These are phyloP conservation scores for Callocephalon fimbriatum DNA, from an alignment of 2,113 vertebrate species.

Conservation along the genomic window DNA sequence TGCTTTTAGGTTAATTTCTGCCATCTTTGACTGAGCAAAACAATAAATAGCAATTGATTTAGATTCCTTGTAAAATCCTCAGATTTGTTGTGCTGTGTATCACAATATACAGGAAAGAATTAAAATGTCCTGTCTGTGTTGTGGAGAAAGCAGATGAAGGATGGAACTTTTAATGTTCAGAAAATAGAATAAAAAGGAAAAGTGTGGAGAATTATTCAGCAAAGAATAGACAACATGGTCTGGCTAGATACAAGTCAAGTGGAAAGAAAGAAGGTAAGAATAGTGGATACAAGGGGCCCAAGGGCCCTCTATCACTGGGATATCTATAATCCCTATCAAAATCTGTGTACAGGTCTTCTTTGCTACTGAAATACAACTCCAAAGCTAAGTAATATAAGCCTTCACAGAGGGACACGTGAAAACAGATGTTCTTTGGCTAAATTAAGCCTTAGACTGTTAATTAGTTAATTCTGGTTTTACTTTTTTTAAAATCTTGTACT, in stretches of 20 bases:
- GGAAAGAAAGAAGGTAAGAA: neutral
- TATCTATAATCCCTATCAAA: neutral
- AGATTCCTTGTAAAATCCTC: neutral
- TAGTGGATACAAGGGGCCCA: neutral
- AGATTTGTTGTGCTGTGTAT: neutral
- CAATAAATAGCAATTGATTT: neutral
- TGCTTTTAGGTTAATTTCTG: neutral
- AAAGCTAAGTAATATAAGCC: neutral
- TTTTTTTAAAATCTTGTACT: neutral
- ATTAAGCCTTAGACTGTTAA: neutral
- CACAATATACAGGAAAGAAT: neutral
- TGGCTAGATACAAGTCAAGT: neutral
- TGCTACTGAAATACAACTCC: neutral
- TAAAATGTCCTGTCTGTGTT: neutral
- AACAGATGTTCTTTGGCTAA: conserved; percentile 29
- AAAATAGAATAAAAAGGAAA: neutral
- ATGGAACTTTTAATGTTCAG: neutral
- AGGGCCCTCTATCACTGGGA: neutral
- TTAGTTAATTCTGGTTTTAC: neutral
- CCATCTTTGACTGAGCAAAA: neutral
- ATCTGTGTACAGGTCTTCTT: neutral
- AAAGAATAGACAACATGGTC: neutral
- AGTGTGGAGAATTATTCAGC: neutral
- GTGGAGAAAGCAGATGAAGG: neutral
- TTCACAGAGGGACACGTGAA: neutral